Percentiles rank a stretch among this genome's conserved stretches.
phyloP scores from a whole-genome alignment of 2,888 invertebrate genomes.

The Cheilosia vernalis region DNA sequence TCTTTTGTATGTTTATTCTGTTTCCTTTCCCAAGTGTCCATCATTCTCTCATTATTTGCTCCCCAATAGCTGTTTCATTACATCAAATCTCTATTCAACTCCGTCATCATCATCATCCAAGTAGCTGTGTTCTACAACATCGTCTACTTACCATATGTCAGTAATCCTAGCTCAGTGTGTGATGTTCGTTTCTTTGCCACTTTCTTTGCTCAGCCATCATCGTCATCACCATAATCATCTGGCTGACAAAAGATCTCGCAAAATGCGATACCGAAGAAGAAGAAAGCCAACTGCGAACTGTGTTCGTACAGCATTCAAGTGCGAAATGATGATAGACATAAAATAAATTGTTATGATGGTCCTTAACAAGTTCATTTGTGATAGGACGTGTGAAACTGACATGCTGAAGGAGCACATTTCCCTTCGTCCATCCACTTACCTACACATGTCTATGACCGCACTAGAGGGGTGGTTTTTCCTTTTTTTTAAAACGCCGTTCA shows the following conservation, averaged over 20 bases:
- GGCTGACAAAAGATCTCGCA: constrained; percentile 68
- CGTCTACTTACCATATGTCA: constrained; percentile 60
- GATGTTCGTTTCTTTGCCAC: constrained; percentile 16
- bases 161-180: constrained; percentile 55
- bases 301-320: constrained; percentile 77
- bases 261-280: constrained; percentile 59
- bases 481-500: constrained; percentile 54
- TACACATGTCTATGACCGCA: background rate
- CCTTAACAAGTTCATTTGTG: constrained; percentile 77
- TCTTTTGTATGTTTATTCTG: background rate
- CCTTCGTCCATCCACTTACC: background rate
- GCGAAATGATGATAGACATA: constrained; percentile 78
- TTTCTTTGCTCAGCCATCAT: constrained; percentile 34
- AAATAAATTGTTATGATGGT: constrained; percentile 77
- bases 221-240: constrained; percentile 41
- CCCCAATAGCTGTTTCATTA: constrained; percentile 54
- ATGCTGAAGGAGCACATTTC: constrained; percentile 41
- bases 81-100: constrained; percentile 51
- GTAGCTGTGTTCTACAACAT: constrained; percentile 36
- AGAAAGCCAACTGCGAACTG: constrained; percentile 5
- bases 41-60: constrained; percentile 7
- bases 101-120: constrained; percentile 24
- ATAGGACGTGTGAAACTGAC: constrained; percentile 60
- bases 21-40: background rate
- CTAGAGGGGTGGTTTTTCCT: background rate